Percentiles rank a stretch among this genome's conserved stretches.
phyloP scores from a whole-genome alignment of 2,888 invertebrate genomes.

The Campopleginae sp. region DNA sequence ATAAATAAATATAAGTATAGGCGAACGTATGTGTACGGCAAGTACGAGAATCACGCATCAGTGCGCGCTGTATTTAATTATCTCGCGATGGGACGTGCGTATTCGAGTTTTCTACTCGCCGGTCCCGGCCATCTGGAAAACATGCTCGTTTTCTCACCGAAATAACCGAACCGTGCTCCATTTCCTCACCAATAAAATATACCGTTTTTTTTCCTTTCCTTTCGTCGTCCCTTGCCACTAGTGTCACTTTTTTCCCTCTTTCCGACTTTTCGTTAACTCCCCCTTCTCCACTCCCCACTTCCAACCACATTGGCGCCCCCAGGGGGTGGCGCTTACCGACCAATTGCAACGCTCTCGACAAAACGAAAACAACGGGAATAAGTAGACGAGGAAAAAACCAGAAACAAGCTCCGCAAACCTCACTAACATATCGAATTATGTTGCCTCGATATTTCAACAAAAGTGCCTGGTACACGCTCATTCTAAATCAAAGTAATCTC shows the following conservation, averaged over 20 bases:
- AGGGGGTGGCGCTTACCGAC: conserved; percentile 57
- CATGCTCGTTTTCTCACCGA: conserved; percentile 75
- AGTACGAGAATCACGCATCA: conserved; percentile 58
- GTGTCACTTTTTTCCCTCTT: conserved; percentile 27
- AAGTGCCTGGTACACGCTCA: neutral
- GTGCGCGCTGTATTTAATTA: conserved; percentile 66
- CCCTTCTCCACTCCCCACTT: conserved; percentile 8
- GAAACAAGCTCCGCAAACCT: neutral
- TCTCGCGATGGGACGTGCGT: conserved; percentile 79
- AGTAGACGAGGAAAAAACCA: conserved; percentile 8
- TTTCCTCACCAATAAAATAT: conserved; percentile 61
- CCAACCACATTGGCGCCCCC: conserved; percentile 44
- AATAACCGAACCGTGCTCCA: conserved; percentile 70
- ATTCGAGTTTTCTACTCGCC: conserved; percentile 78
- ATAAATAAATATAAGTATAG: conserved; percentile 12
- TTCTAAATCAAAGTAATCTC: neutral
- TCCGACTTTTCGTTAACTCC: conserved; percentile 32
- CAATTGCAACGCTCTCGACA: conserved; percentile 50
- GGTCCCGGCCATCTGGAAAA: conserved; percentile 79
- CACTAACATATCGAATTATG: conserved; percentile 32
- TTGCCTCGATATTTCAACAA: conserved; percentile 3
- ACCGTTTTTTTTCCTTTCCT: neutral
- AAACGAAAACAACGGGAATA: conserved; percentile 74
- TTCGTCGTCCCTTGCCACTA: conserved; percentile 50
- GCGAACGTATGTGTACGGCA: neutral